Evolutionary conservation across 2,888 invertebrate species (phyloP).

Genomic region (Thelaira solivaga): DNA sequence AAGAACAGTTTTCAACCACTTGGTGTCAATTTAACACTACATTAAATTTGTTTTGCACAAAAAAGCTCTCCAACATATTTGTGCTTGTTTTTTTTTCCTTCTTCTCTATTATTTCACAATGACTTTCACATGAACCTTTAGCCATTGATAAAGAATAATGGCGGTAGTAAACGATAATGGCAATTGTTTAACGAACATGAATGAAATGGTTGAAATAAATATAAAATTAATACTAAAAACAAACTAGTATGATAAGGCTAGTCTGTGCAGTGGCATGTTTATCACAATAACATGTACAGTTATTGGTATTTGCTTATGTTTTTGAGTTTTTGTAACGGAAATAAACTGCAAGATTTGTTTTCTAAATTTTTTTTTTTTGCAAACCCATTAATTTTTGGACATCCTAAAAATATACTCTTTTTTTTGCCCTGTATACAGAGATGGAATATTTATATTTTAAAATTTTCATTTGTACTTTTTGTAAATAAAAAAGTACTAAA

Average conservation of each 20-base stretch:
- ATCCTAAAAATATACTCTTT: background rate
- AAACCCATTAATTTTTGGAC: background rate
- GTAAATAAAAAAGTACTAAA: background rate
- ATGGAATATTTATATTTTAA: too few relatives aligned
- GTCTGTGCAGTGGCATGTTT: background rate
- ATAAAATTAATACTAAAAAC: background rate
- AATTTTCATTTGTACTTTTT: too few relatives aligned
- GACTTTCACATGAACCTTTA: background rate
- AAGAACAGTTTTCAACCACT: conserved; percentile 50
- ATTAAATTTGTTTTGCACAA: conserved; percentile 48
- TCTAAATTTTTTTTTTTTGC: too few relatives aligned
- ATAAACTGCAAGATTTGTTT: too few relatives aligned
- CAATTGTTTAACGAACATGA: background rate
- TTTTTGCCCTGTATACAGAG: background rate
- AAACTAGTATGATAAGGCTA: background rate
- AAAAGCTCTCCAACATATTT: conserved; percentile 4
- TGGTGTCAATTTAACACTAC: conserved; percentile 60
- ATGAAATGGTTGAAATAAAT: background rate
- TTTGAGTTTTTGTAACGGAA: background rate
- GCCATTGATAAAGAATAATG: background rate
- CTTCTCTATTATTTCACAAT: too few relatives aligned
- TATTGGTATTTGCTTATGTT: background rate
- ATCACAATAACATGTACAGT: background rate
- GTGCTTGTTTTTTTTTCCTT: background rate
- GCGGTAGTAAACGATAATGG: background rate